Evolutionary conservation across 2,113 vertebrate genomes (phyloP).

Genomic region (Dipodomys spectabilis): DNA sequence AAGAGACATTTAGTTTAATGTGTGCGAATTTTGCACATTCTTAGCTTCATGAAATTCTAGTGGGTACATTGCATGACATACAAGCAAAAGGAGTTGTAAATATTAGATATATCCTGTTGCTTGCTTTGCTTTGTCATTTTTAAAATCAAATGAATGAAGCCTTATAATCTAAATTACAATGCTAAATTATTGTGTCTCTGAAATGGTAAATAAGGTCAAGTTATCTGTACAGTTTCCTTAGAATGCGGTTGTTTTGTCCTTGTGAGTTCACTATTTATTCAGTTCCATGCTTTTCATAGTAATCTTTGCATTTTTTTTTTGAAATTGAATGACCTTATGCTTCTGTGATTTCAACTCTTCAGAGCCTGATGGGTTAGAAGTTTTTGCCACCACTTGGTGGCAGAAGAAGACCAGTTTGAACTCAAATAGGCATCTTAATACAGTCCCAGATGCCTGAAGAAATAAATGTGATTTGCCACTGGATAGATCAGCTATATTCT

Average conservation of each 20-base stretch:
- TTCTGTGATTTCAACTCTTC: neutral
- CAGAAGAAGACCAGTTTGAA: conserved; percentile 74
- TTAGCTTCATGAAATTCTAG: conserved; percentile 53
- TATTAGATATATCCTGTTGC: conserved; percentile 40
- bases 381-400: conserved; percentile 67
- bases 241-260: neutral
- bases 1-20: neutral
- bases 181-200: neutral
- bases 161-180: neutral
- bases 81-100: neutral
- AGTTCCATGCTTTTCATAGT: neutral
- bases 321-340: neutral
- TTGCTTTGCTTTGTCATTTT: neutral
- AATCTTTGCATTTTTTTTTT: conserved; percentile 18
- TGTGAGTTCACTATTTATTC: neutral
- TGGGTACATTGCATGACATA: neutral
- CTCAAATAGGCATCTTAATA: conserved; percentile 29
- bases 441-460: conserved; percentile 20
- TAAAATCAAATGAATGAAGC: neutral
- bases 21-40: conserved; percentile 6
- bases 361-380: conserved; percentile 33
- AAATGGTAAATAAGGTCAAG: conserved; percentile 16
- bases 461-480: conserved; percentile 27
- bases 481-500: neutral
- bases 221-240: conserved; percentile 17